phyloP scores from a whole-genome alignment of 2,888 invertebrate genomes.

The Schizotus pectinicornis region DNA sequence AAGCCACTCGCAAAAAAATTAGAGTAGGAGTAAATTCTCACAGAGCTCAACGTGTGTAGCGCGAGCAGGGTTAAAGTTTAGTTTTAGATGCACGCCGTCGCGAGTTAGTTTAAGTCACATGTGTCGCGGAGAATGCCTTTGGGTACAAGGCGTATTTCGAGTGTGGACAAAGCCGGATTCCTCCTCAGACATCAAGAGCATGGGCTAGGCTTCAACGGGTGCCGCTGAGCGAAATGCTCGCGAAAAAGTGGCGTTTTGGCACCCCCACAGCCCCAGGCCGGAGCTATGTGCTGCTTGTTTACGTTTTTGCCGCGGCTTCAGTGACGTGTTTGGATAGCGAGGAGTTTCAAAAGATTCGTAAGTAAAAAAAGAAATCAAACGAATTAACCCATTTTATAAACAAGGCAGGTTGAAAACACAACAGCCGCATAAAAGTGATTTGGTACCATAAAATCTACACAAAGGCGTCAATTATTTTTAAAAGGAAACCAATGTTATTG shows the following conservation, averaged over 20 bases:
- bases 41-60: conserved; percentile 23
- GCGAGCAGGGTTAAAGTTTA: conserved; percentile 35
- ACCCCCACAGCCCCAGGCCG: not conserved
- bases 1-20: conserved; percentile 33
- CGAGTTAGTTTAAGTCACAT: conserved; percentile 35
- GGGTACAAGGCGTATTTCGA: conserved; percentile 8
- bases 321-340: conserved; percentile 41
- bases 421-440: not conserved
- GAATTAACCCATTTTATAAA: not conserved
- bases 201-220: conserved; percentile 29
- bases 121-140: conserved; percentile 34
- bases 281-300: conserved; percentile 28
- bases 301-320: conserved; percentile 13
- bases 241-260: conserved; percentile 5
- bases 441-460: no score
- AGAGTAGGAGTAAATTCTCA: conserved; percentile 41
- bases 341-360: conserved; percentile 49
- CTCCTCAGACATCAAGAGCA: conserved; percentile 15
- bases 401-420: not conserved
- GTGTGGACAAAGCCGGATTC: conserved; percentile 20
- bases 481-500: no score
- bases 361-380: conserved; percentile 29
- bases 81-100: conserved; percentile 41
- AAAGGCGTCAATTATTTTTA: no score
- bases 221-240: conserved; percentile 34